phyloP scores from a whole-genome alignment of 2,888 invertebrate genomes.

The Leptura quadrifasciata region DNA sequence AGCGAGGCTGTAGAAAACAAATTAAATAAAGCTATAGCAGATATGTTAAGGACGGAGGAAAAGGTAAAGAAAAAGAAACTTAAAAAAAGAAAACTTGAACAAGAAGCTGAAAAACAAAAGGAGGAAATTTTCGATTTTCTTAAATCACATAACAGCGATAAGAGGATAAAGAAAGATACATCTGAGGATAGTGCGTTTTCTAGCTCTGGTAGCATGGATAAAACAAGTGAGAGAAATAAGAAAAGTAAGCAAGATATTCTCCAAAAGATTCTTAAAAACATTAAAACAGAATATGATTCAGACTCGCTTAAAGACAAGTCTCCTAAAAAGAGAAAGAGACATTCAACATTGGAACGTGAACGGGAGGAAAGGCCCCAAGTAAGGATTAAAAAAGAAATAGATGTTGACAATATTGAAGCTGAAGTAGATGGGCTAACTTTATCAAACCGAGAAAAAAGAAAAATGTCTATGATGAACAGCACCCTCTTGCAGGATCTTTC shows the following conservation, averaged over 20 bases:
- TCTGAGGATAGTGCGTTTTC: slow-evolving; percentile 28
- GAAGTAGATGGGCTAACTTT: neutral
- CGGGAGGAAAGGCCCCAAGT: neutral
- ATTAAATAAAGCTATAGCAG: slow-evolving; percentile 55
- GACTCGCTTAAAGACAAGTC: slow-evolving; percentile 7
- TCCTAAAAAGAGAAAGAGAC: slow-evolving; percentile 40
- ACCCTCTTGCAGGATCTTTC: slow-evolving; percentile 45
- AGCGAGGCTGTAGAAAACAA: slow-evolving; percentile 59
- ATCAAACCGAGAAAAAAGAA: slow-evolving; percentile 32
- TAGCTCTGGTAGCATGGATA: slow-evolving; percentile 28
- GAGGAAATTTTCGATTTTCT: slow-evolving; percentile 50
- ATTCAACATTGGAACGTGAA: slow-evolving; percentile 16
- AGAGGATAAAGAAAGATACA: slow-evolving; percentile 2
- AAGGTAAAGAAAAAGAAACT: slow-evolving; percentile 50
- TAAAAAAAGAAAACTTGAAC: slow-evolving; percentile 25
- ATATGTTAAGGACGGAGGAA: slow-evolving; percentile 43
- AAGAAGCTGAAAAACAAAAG: slow-evolving; percentile 43
- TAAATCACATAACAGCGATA: slow-evolving; percentile 20
- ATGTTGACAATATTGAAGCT: neutral
- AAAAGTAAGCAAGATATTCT: neutral
- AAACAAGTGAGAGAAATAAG: slow-evolving; percentile 8
- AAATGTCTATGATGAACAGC: slow-evolving; percentile 41
- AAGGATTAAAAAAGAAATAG: slow-evolving; percentile 11
- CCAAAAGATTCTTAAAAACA: slow-evolving; percentile 3
- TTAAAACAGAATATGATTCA: neutral